Conservation (phyloP, 2,113 vertebrate genomes). For the Psilopsiagon aymara region DNA sequence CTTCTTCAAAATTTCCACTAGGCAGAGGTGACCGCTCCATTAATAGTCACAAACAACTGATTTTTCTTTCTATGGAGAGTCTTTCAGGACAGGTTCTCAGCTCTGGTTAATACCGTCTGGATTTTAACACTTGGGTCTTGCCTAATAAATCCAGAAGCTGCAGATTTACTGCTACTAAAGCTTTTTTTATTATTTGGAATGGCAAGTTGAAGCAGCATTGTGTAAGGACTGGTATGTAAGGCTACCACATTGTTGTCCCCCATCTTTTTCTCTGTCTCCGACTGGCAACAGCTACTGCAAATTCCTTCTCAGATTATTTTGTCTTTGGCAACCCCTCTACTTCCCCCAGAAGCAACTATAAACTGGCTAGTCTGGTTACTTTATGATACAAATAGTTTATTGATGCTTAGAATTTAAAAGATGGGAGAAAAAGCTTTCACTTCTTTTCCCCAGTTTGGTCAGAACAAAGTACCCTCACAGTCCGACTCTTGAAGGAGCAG, state of each 20-base stretch:
- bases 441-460: neutral
- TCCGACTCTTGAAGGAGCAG: neutral
- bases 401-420: neutral
- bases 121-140: neutral
- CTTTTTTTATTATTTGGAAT: neutral
- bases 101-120: neutral
- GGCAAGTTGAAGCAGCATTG: neutral
- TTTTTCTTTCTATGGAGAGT: neutral
- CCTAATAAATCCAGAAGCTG: neutral
- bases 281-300: neutral
- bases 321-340: neutral
- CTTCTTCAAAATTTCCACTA: neutral
- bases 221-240: neutral
- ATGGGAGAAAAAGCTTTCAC: neutral
- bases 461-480: neutral
- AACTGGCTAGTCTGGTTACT: neutral
- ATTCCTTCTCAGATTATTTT: neutral
- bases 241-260: neutral
- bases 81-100: neutral
- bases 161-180: neutral
- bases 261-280: neutral
- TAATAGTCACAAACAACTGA: neutral
- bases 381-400: neutral
- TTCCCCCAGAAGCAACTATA: neutral
- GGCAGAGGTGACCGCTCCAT: neutral